phyloP scores from a whole-genome alignment of 2,113 vertebrate species.

The Hoplias malabaricus region DNA sequence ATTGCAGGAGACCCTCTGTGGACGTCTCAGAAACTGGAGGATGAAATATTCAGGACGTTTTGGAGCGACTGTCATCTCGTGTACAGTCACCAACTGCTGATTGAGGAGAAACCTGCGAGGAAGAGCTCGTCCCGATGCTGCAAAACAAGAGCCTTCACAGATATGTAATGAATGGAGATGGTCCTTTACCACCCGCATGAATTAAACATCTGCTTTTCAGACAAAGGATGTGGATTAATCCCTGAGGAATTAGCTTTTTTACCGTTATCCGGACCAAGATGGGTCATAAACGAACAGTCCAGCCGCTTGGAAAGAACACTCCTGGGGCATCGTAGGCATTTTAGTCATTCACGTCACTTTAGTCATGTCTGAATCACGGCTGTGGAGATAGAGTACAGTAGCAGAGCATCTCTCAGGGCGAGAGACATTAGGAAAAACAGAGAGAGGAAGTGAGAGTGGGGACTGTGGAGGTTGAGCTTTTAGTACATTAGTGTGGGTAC shows the following conservation, averaged over 20 bases:
- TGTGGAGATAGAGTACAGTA: not conserved
- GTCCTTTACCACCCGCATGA: not conserved
- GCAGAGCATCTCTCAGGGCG: not conserved
- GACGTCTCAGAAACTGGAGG: not conserved
- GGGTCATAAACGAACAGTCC: not conserved
- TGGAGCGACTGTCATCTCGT: constrained; percentile 9
- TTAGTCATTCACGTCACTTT: no score
- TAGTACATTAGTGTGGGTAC: no score
- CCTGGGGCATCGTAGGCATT: not conserved
- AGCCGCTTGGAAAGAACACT: not conserved
- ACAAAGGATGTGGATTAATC: not conserved
- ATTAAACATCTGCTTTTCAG: not conserved
- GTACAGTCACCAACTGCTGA: not conserved
- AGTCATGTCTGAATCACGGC: not conserved
- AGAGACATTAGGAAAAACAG: not conserved
- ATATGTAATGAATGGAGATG: not conserved
- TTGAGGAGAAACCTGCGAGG: not conserved
- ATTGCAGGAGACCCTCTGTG: not conserved
- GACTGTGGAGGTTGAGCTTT: no score
- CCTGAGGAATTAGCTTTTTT: not conserved
- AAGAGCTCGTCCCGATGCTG: not conserved
- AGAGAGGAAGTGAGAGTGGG: no score
- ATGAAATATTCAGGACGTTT: constrained; percentile 18
- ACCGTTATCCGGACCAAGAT: not conserved
- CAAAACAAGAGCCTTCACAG: not conserved